A percentile compares a stretch with the other conserved stretches of the same genome.
These are phyloP conservation scores for Odontamblyopus lacepedii DNA, from an alignment of 2,797 vertebrate genomes.

Conservation along the genomic window DNA sequence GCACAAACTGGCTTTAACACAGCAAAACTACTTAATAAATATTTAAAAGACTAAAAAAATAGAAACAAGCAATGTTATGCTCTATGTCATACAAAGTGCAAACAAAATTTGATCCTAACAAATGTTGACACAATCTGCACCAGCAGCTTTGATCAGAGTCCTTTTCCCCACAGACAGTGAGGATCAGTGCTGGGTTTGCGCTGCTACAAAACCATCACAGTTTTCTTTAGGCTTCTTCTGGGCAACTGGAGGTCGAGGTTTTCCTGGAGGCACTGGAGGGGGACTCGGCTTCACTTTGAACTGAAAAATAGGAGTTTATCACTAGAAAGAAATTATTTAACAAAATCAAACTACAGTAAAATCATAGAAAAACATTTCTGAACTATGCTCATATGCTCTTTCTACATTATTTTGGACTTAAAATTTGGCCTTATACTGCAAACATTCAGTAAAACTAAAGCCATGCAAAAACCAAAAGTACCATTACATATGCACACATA, in stretches of 20 bases:
- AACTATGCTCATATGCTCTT: not conserved
- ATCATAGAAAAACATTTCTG: not conserved
- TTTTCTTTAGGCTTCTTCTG: conserved; percentile 26
- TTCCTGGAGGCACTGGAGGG: conserved; percentile 50
- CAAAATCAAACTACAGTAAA: not conserved
- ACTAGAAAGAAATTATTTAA: not conserved
- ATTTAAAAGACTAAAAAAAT: conserved; percentile 16
- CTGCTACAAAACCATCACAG: conserved; percentile 24
- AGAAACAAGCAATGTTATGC: conserved; percentile 12
- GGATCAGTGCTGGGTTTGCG: conserved; percentile 16
- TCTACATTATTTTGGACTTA: not conserved
- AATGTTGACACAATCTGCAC: not conserved
- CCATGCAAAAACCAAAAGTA: not conserved
- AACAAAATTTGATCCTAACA: conserved; percentile 3
- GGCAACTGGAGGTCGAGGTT: conserved; percentile 45
- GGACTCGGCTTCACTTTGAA: conserved; percentile 23
- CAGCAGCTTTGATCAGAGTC: conserved; percentile 16
- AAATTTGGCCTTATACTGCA: not conserved
- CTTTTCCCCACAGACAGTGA: not conserved
- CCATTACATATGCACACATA: not conserved
- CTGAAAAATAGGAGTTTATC: conserved; percentile 24
- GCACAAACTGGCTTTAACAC: conserved; percentile 29
- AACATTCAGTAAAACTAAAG: not conserved
- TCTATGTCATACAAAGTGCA: conserved; percentile 27
- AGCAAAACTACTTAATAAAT: conserved; percentile 36